Base-by-base conservation (phyloP, 2,888 invertebrate genomes). In the Euproctis similis region DNA sequence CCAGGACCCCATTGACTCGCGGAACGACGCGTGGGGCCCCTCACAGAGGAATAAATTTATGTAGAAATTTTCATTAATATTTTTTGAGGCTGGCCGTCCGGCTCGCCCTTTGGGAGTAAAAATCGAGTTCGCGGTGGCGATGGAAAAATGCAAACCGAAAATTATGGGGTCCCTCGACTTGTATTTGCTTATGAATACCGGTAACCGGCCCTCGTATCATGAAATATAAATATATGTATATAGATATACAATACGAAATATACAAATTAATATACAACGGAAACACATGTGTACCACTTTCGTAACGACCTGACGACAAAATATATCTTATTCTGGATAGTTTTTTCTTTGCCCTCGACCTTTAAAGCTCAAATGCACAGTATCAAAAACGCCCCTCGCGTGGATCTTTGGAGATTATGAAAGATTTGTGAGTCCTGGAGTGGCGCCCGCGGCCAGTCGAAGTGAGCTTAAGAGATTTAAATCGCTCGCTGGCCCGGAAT, bases 31-130 rank as follows among this genome's bases (percentile, higher is more conserved):
- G 59, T 68, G 66, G 71, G 70, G n/a, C 70, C 82, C 81, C 80
- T 78, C 77, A 71, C 68, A 72, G n/a, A n/a, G 75, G 78, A 77
- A 84, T 84, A 84, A 84, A 84, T 84, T 84, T 84, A 84, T 84
- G 84, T 82, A 84, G 82, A 84, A 84, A 80, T 76, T 84, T 84
- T 84, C 84, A 84, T 84, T 84, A 82, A 82, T 84, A 84, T 84
- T 84, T n/a, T 82, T 81, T 74, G 80, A 80, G 77, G 75, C 78
- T 76, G 76, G 65, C 65, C 76, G 78, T 69, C 72, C 80, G 76
- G n/a, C 52, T 62, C 66, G 80, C 82, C 84, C 82, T n/a, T 71
- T 76, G 82, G 84, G 82, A 82, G 67, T 70, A 70, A 61, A 69
- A 78, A 78, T 78, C 78, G 80, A 77, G 81, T 80, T 80, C 82